phyloP scores from a whole-genome alignment of 2,797 vertebrate genomes.

The Typhlichthys eigenmanni region DNA sequence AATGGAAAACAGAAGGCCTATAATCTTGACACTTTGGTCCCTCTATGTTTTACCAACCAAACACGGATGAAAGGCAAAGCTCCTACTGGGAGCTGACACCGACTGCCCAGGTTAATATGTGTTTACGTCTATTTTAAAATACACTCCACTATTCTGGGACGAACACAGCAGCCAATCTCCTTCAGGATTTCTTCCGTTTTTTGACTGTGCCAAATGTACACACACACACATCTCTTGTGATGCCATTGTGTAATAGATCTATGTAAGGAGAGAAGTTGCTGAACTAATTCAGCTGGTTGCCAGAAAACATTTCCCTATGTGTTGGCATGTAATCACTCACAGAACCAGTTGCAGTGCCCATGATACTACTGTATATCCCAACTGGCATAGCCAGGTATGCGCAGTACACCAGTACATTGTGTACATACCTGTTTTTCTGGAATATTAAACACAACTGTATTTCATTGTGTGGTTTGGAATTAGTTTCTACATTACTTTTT shows the following conservation, averaged over 20 bases:
- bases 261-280: conserved; percentile 8
- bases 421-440: conserved; percentile 41
- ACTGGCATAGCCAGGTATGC: conserved; percentile 28
- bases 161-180: too few species aligned
- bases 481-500: conserved; percentile 46
- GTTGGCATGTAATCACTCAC: not conserved
- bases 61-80: conserved; percentile 30
- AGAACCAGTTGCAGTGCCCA: conserved; percentile 8
- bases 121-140: conserved; percentile 30
- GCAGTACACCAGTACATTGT: not conserved
- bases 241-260: conserved; percentile 43
- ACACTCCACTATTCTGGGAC: too few species aligned
- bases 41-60: not conserved
- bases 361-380: conserved; percentile 21
- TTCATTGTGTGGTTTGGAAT: conserved; percentile 64
- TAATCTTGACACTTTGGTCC: not conserved
- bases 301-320: conserved; percentile 13
- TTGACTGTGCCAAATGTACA: conserved; percentile 13
- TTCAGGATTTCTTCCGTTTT: conserved; percentile 6
- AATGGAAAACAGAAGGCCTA: too few species aligned
- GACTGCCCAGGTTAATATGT: conserved; percentile 11
- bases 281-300: not conserved
- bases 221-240: conserved; percentile 5
- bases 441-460: conserved; percentile 10
- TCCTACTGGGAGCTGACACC: conserved; percentile 16